Evolutionary conservation across 2,797 vertebrate genomes (phyloP).

Genomic region (Cyclura pinguis): DNA sequence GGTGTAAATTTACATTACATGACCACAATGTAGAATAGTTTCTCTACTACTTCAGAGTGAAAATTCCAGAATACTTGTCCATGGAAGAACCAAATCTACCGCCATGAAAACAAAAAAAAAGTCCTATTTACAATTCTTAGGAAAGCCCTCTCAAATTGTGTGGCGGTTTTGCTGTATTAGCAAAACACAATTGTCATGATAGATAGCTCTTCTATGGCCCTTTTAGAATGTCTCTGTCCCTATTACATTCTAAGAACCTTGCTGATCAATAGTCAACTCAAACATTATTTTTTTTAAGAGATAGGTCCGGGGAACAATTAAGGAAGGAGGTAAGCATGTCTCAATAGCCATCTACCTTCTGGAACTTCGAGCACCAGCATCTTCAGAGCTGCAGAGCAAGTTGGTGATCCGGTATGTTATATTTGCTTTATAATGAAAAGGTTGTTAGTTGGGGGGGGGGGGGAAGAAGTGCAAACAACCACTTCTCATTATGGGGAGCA

Average conservation of each 20-base stretch:
- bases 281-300: constrained; percentile 32
- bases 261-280: constrained; percentile 67
- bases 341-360: not conserved
- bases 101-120: not conserved
- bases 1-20: too few relatives aligned
- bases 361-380: constrained; percentile 17
- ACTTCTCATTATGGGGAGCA: constrained; percentile 54
- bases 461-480: constrained; percentile 62
- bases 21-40: not conserved
- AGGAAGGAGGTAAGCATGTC: constrained; percentile 27
- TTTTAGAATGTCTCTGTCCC: constrained; percentile 56
- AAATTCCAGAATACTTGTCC: not conserved
- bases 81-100: not conserved
- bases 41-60: not conserved
- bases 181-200: constrained; percentile 59
- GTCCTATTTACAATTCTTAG: constrained; percentile 35
- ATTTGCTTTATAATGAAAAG: constrained; percentile 37
- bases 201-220: constrained; percentile 56
- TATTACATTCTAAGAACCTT: constrained; percentile 58
- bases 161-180: constrained; percentile 59
- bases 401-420: not conserved
- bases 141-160: constrained; percentile 44
- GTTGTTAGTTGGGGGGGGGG: constrained; percentile 50
- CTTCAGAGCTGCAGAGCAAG: constrained; percentile 42
- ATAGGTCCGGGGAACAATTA: constrained; percentile 39